These are phyloP conservation scores for Leptinotarsa lineolata DNA, from an alignment of 1,140 invertebrate species.

Conservation along the genomic window DNA sequence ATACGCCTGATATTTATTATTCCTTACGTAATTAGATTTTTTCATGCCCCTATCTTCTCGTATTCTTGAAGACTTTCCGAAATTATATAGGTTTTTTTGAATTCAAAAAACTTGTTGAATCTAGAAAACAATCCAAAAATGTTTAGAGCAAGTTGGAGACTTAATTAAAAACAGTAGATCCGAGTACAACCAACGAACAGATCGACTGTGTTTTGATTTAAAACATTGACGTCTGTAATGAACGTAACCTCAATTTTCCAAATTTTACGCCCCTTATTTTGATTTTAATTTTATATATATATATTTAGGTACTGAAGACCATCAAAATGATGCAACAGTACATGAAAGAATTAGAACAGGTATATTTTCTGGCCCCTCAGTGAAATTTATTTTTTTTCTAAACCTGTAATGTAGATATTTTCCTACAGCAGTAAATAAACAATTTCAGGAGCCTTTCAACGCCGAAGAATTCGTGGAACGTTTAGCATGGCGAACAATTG, in stretches of 20 bases:
- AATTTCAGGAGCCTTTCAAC: constrained; percentile 86
- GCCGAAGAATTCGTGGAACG: constrained; percentile 96
- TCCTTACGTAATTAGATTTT: too few relatives aligned
- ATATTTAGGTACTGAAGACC: constrained; percentile 1
- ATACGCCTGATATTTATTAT: too few relatives aligned
- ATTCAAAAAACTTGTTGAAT: too few relatives aligned
- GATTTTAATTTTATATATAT: background rate
- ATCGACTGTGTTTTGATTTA: too few relatives aligned
- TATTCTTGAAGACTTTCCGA: too few relatives aligned
- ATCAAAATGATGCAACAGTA: constrained; percentile 82
- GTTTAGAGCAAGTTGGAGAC: too few relatives aligned
- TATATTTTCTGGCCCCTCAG: constrained; percentile 48
- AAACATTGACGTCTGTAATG: too few relatives aligned
- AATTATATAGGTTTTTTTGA: too few relatives aligned
- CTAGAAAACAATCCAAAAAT: too few relatives aligned
- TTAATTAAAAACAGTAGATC: too few relatives aligned
- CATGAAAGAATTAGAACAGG: constrained; percentile 80
- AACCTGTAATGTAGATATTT: constrained; percentile 22
- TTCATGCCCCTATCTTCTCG: too few relatives aligned
- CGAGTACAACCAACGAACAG: too few relatives aligned
- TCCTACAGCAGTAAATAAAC: background rate
- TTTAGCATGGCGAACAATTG: constrained; percentile 90
- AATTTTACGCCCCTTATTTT: constrained; percentile 1
- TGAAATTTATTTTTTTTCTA: constrained; percentile 18
- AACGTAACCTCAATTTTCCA: background rate